Evolutionary conservation across 2,797 vertebrate species (phyloP), one percentile per base, ranked within the genome.

Genomic region (Pygocentrus nattereri): DNA sequence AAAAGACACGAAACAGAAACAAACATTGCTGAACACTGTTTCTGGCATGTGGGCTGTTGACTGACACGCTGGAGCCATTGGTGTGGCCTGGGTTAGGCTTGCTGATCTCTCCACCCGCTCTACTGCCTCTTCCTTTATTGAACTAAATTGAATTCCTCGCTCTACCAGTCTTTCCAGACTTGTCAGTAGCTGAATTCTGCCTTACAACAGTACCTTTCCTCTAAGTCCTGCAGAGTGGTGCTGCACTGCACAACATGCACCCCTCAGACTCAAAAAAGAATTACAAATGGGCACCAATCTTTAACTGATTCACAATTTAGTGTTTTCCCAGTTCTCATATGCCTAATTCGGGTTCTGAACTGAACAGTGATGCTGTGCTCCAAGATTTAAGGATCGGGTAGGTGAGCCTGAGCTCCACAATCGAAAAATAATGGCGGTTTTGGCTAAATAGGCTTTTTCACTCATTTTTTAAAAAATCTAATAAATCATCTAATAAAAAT

Each of bases 161-260:
- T 85, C 49, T 76, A 78, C 77, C 25, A 71, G 83, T 82, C 38
- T 73, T 85, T 86, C 85, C 59, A 78, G 79, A 54, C 50, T 44
- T 50, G 74, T 4, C 19, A 2, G 59, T 62, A 31, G 62, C 18
- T 65, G 62, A 85, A 69, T 79, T 73, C 16, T 74, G 41, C n/a
- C 44, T 69, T 25, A 69, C 47, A 76, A 58, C 18, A 49, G 62
- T n/a, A 72, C 44, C 18, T 56, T 25, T 50, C 54, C 54, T 74
- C 38, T 27, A 49, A 67, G 49, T 15, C 23, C 38, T 74, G 65
- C 5, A n/a, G 50, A 30, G 10, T 59, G 41, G 27, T 74, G 52
- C n/a, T 47, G 5, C 31, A 62, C 3, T 27, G 2, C 61, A 31
- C 27, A 64, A 34, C 1, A 52, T 15, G n/a, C 21, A 19, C 30